Evolutionary conservation across 2,888 invertebrate species (phyloP), one percentile per base, ranked within the genome.

Genomic region (Rotaria magnacalcarata): DNA sequence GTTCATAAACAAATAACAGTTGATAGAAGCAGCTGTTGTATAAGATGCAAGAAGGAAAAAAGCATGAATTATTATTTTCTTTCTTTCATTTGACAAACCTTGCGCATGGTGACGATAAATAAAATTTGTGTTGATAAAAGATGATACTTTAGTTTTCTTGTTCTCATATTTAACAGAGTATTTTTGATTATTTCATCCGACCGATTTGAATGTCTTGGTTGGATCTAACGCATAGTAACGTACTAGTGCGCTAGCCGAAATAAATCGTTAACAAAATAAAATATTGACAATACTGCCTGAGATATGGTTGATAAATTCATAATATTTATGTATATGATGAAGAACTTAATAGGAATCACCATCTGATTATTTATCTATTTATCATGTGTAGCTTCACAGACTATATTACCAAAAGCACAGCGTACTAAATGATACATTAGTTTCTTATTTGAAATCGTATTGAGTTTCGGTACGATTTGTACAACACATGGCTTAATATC

Each of bases 321-420:
- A 80, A 80, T 80, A 47, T 80, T 80, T 80, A 24, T 47, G 11
- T n/a, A 80, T 80, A 80, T 80, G 80, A 80, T 80, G 24, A 24
- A 47, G 24, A n/a, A 80, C 47, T 80, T 80, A 8, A 47, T 47
- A 24, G 7, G 47, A 43, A 80, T 19, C 34, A 80, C 47, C 19
- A 80, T 47, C 47, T 19, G 21, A 34, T 47, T 80, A 21, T 47
- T 14, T 24, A n/a, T 80, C 19, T 80, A 47, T 16, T 47, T n/a
- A 47, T n/a, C 47, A 80, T 47, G 47, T 11, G 47, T 80, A 24
- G 80, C 43, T 80, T 80, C 47, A 47, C 80, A 47, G 5, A 80
- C 80, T 47, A 80, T 47, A 47, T 80, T 47, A 47, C 80, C 80
- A 47, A 80, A 80, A 6, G 80, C 80, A n/a, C 47, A 47, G 47